These are phyloP conservation scores for Notodromas monacha DNA, from an alignment of 2,888 invertebrate species.

Conservation along the genomic window DNA sequence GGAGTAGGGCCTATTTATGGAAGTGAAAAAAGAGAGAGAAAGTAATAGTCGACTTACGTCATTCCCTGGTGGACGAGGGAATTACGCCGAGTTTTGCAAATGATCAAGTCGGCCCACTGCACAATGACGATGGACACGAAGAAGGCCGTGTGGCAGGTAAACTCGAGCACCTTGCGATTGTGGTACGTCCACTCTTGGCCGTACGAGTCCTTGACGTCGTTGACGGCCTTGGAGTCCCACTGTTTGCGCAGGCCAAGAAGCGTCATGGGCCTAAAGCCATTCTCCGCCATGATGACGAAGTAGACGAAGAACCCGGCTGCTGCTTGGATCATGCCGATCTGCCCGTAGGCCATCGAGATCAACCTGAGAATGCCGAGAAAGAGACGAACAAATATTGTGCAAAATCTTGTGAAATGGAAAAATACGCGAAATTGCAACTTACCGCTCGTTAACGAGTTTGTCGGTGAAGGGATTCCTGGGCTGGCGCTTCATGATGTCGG, in stretches of 20 bases:
- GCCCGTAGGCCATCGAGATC: constrained; percentile 43
- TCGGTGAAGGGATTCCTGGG: constrained; percentile 28
- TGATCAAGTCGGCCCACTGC: constrained; percentile 21
- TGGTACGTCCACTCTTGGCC: constrained; percentile 32
- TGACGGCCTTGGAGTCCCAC: constrained; percentile 36
- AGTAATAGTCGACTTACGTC: no score
- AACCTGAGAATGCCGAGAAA: no score
- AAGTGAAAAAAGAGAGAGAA: no score
- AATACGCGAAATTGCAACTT: no score
- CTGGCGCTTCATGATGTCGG: constrained; percentile 32
- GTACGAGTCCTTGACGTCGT: constrained; percentile 31
- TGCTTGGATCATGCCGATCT: no score
- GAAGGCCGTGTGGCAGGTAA: constrained; percentile 21
- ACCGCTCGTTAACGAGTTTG: constrained; percentile 28
- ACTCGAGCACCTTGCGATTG: constrained; percentile 17
- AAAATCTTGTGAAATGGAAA: no score
- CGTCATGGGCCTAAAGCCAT: constrained; percentile 36
- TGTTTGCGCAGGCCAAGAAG: constrained; percentile 27
- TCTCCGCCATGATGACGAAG: constrained; percentile 48
- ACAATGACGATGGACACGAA: constrained; percentile 20
- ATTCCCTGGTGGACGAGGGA: constrained; percentile 20
- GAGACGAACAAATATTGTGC: no score
- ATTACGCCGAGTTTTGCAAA: constrained; percentile 20
- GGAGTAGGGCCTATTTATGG: no score
- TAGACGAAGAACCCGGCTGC: no score